These are phyloP conservation scores for Melopsittacus undulatus DNA, from an alignment of 2,797 vertebrate species.

Conservation along the genomic window DNA sequence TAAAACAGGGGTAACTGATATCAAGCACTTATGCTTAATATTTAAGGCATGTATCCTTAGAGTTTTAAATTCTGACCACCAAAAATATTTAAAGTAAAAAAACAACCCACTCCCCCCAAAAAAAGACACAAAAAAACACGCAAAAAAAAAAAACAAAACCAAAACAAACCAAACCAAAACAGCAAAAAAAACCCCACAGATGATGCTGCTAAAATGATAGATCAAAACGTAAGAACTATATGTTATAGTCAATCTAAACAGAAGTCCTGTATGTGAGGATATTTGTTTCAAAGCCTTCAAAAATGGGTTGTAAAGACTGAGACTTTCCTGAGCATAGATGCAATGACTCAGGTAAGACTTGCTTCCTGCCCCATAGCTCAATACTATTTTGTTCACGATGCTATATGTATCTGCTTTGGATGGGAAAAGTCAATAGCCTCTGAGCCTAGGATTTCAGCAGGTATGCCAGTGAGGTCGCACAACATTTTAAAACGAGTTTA, in stretches of 20 bases:
- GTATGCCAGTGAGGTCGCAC: not conserved
- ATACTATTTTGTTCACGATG: not conserved
- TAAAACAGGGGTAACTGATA: not conserved
- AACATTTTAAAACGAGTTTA: not conserved
- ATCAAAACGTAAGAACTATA: not conserved
- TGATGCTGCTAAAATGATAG: not conserved
- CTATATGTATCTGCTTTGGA: not conserved
- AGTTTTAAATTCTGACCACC: not conserved
- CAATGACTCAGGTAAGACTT: not conserved
- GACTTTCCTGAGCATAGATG: not conserved
- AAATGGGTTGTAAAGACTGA: not conserved
- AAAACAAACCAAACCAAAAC: not conserved
- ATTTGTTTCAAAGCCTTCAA: not conserved
- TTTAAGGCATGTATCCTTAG: not conserved
- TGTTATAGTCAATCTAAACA: not conserved
- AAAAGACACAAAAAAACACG: too few relatives aligned
- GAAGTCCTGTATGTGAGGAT: not conserved
- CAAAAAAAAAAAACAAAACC: not conserved
- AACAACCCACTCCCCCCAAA: not conserved
- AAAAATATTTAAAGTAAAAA: not conserved
- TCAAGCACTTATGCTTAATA: not conserved
- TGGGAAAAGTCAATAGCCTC: not conserved
- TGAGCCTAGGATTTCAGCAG: not conserved
- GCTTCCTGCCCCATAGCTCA: not conserved
- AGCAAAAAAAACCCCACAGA: not conserved